Evolutionary conservation across 1,140 invertebrate species (phyloP).

Genomic region (Phthorimaea operculella): DNA sequence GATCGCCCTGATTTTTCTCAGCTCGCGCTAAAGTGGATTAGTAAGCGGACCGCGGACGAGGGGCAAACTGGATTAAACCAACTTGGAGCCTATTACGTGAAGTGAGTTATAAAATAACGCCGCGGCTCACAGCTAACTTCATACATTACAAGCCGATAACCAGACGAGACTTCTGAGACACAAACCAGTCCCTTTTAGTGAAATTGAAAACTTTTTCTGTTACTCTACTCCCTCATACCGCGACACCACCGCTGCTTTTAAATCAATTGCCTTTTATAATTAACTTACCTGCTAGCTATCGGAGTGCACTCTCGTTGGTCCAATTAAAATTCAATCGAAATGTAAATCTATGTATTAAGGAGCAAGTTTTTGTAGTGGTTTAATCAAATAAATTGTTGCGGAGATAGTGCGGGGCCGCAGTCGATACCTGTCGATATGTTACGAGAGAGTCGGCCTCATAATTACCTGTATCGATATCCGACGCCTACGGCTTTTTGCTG

Average conservation of each 20-base stretch:
- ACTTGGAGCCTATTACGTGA: conserved; percentile 58
- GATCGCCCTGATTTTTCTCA: not conserved
- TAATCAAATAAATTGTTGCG: conserved; percentile 46
- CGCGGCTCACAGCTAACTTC: conserved; percentile 54
- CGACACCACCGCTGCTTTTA: conserved; percentile 58
- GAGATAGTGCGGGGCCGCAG: conserved; percentile 23
- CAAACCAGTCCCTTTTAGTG: conserved; percentile 70
- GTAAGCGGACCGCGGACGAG: conserved; percentile 32
- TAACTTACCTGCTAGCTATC: conserved; percentile 57
- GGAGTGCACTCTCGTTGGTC: conserved; percentile 57
- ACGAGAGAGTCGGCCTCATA: too few species aligned
- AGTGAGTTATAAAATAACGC: conserved; percentile 67
- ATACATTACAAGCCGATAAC: conserved; percentile 68
- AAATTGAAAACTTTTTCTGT: conserved; percentile 70
- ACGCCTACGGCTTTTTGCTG: too few species aligned
- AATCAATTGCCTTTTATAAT: conserved; percentile 68
- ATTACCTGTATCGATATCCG: too few species aligned
- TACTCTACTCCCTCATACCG: conserved; percentile 50
- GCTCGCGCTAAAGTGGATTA: conserved; percentile 10
- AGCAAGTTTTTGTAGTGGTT: conserved; percentile 50
- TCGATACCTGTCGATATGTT: not conserved
- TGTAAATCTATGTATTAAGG: conserved; percentile 49
- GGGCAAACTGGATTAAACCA: conserved; percentile 53
- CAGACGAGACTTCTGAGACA: conserved; percentile 68
- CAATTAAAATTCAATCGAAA: conserved; percentile 57